Base-by-base conservation (phyloP, 2,113 vertebrate genomes). In the Leptodactylus fuscus region DNA sequence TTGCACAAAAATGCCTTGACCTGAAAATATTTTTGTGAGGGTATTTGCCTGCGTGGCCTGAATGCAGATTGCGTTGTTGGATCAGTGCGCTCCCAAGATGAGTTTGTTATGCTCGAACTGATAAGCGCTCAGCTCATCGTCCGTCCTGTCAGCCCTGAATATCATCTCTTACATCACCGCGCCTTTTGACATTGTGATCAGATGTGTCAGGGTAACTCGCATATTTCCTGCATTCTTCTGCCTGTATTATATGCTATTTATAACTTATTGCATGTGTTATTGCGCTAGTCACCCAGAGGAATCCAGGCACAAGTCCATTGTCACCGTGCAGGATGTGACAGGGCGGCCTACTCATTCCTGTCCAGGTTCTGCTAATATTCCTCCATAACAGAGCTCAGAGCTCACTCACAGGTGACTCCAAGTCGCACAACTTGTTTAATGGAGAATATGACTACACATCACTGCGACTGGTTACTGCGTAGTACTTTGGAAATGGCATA, bases 221-320 rank as follows among this genome's bases (percentile, higher is more conserved):
- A 69, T 53, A 75, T 75, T 41, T 44, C 70, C n/a, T 44, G 81
- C 32, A 74, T 58, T n/a, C n/a, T 74, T 13, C 13, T 58, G 24
- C 51, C 48, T 41, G 27, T 32, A 46, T 24, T 74, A 22, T 24
- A 0, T 55, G 49, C 65, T 83, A 83, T 74, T 58, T 83, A 44
- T 83, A 83, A 38, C 51, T 22, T 69, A 9, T 41, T 44, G 18
- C 24, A 70, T 71, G 41, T 41, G 16, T 69, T 78, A 51, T 38
- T 69, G 44, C 44, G 29, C 58, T 24, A 67, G 27, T 85, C 83
- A 85, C 22, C 20, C 38, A 5, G 10, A 49, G 73, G 73, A 78
- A 76, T 77, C n/a, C 44, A 8, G 53, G 29, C 29, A 65, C 55
- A 36, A 15, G 12, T 58, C 36, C 82, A 69, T 85, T 85, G 74